A percentile compares a stretch with the other conserved stretches of the same genome.
These are phyloP conservation scores for Menidia menidia DNA, from an alignment of 2,797 vertebrate genomes.

Conservation along the genomic window DNA sequence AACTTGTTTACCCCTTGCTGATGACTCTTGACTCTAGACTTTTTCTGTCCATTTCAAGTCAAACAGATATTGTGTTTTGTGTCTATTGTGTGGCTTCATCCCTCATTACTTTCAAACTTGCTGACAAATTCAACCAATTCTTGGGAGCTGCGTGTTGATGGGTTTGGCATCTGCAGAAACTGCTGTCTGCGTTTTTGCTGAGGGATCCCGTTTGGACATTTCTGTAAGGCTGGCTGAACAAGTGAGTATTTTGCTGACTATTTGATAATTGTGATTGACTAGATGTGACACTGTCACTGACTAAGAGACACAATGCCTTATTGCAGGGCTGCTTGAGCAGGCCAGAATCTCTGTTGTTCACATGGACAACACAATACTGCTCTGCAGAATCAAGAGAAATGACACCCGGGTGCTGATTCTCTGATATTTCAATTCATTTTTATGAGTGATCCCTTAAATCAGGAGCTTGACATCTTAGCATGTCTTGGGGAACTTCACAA, in stretches of 20 bases:
- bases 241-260: conserved; percentile 48
- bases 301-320: conserved; percentile 4
- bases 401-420: background rate
- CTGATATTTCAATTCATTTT: background rate
- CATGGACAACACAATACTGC: background rate
- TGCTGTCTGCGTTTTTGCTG: conserved; percentile 33
- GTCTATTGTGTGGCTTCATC: conserved; percentile 13
- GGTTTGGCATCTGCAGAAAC: conserved; percentile 24
- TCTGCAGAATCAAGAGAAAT: too few relatives aligned
- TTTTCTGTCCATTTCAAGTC: conserved; percentile 32
- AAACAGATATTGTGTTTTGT: conserved; percentile 16
- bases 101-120: conserved; percentile 42
- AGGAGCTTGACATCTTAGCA: too few relatives aligned
- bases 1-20: conserved; percentile 10
- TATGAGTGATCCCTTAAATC: background rate
- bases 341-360: background rate
- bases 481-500: too few relatives aligned
- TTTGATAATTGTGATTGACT: conserved; percentile 32
- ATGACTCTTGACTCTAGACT: conserved; percentile 8
- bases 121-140: conserved; percentile 52
- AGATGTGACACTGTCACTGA: conserved; percentile 22
- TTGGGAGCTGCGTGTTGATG: background rate
- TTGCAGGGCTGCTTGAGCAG: background rate
- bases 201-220: conserved; percentile 58
- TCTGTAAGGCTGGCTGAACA: conserved; percentile 56